Base-by-base conservation (phyloP, 2,888 invertebrate genomes). In the Xanthia togata region DNA sequence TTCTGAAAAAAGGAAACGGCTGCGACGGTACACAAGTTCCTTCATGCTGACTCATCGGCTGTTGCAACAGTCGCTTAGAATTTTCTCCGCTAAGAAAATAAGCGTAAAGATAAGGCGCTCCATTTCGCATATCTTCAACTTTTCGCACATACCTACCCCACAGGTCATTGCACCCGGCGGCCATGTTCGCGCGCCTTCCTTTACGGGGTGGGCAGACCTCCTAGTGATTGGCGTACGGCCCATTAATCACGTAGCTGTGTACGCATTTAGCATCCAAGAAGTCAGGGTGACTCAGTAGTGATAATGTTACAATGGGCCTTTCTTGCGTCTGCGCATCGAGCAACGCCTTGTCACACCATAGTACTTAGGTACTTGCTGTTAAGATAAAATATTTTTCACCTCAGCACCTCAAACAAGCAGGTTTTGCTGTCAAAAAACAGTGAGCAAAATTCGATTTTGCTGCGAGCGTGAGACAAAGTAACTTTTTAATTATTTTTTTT, bases 231-330 rank as follows among this genome's bases (percentile, higher is more conserved):
- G 82, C 80, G 79, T 78, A 88, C 88, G 77, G 79, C 76, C 78
- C 84, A 84, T 87, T 87, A 88, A 91, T 90, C 92, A 92, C 92
- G 92, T 92, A 90, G 87, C 65, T 69, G 62, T 72, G 81, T 83
- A 86, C 89, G 90, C 89, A 89, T 90, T 91, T 90, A 91, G 85
- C 89, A 87, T 88, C 80, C 90, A 81, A 85, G 89, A 83, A 88
- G 87, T 82, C 88, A 70, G 86, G 81, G 85, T 92, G 92, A 93
- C 81, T 92, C 93, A 91, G 87, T 90, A 89, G 88, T 87, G 90
- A 90, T 91, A 90, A 89, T 83, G 79, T 76, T 80, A 91, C 90
- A 90, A 90, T 88, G 85, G 79, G 67, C 74, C 76, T 78, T 84
- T 84, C 88, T 88, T 80, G 84, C 86, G 80, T 55, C 26, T 31